Base-by-base conservation (phyloP, 2,113 vertebrate genomes). In the Phodopus roborovskii region DNA sequence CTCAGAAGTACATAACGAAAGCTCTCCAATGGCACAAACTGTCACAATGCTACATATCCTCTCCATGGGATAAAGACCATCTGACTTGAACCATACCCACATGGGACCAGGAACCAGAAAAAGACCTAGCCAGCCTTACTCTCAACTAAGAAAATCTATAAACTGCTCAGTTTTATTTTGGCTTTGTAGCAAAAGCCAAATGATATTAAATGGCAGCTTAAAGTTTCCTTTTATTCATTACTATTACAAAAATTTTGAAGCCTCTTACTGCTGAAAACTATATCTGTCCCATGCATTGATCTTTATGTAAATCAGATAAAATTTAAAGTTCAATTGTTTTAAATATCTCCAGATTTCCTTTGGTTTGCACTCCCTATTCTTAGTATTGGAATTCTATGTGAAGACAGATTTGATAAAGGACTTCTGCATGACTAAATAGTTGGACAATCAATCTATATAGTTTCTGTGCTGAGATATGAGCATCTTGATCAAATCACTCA, bases 381-480 rank as follows among this genome's bases (percentile, higher is more conserved):
- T 24, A 68, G 68, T 68, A 87, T 16, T 11, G 56, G 83, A 87
- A 83, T 20, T 66, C 39, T 50, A 78, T 36, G 16, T 83, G 56
- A 79, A 70, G 62, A 82, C 17, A 90, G 58, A 68, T 39, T 91
- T 91, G 39, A 50, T 28, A n/a, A 19, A 9, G 50, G 30, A 84
- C 36, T n/a, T 95, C 66, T 39, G 0, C 90, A 22, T 50, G 28
- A 58, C 74, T 87, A 75, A 39, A 45, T 39, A 85, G 20, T 36
- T 79, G 5, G 60, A 15, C 2, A 60, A 60, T 92, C 45, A 92
- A 75, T 64, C 56, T 71, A 3, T n/a, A 45, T 30, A 30, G 30
- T 81, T 81, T 60, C 26, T 58, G 16, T 64, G 94, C 74, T 79
- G 85, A 92, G 81, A 70, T 82, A 85, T 77, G 79, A 92, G 9